phyloP scores from a whole-genome alignment of 2,888 invertebrate genomes.

The Gymnoscelis rufifasciata region DNA sequence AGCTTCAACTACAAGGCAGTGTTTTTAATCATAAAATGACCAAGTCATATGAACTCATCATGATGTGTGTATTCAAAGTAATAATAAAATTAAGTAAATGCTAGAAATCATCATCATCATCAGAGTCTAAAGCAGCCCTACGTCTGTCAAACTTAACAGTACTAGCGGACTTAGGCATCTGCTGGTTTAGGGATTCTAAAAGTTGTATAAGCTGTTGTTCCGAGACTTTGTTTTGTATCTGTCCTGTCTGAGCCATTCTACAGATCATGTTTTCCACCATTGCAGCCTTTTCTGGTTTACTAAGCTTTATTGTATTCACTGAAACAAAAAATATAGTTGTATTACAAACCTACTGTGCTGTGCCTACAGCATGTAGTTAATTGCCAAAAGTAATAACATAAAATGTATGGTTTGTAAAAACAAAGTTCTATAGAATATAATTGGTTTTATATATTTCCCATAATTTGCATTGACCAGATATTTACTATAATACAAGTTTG shows the following conservation, averaged over 20 bases:
- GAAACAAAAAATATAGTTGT: slow-evolving; percentile 43
- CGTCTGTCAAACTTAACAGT: slow-evolving; percentile 95
- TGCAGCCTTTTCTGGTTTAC: slow-evolving; percentile 97
- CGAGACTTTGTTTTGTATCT: slow-evolving; percentile 88
- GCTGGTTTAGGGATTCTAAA: slow-evolving; percentile 91
- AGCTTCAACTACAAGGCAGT: too few species aligned
- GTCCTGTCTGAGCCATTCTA: slow-evolving; percentile 96
- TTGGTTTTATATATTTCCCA: too few species aligned
- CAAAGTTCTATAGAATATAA: too few species aligned
- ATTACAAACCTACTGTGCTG: too few species aligned
- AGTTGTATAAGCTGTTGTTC: slow-evolving; percentile 92
- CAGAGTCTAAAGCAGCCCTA: slow-evolving; percentile 91
- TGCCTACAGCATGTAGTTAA: too few species aligned
- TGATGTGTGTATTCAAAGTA: slow-evolving; percentile 14
- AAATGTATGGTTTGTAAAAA: too few species aligned
- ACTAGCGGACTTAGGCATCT: slow-evolving; percentile 86
- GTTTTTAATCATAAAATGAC: too few species aligned
- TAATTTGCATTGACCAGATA: too few species aligned
- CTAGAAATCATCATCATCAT: slow-evolving; percentile 84
- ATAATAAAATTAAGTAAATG: slow-evolving; percentile 26
- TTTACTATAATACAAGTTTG: too few species aligned
- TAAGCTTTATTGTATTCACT: slow-evolving; percentile 96
- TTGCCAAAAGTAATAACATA: too few species aligned
- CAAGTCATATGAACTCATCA: too few species aligned
- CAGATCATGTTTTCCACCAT: slow-evolving; percentile 97